Evolutionary conservation across 2,888 invertebrate species (phyloP).

Genomic region (Sthenelais limicola): DNA sequence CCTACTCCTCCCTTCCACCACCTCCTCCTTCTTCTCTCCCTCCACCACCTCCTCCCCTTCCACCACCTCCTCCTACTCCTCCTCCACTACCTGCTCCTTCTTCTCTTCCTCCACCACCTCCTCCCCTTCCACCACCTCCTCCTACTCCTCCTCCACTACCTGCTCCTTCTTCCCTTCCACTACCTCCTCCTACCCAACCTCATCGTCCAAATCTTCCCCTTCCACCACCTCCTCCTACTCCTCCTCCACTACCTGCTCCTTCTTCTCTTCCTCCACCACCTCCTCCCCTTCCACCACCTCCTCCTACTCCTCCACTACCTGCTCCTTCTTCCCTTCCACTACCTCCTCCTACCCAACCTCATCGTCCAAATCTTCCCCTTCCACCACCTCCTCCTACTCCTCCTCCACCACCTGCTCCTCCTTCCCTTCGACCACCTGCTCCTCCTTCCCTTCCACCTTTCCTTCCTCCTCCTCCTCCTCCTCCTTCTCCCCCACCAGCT

Average conservation of each 20-base stretch:
- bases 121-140: background rate
- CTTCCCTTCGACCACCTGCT: background rate
- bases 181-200: too few species aligned
- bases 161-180: background rate
- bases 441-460: background rate
- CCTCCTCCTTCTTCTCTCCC: background rate
- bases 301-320: constrained; percentile 10
- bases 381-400: constrained; percentile 1
- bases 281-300: too few species aligned
- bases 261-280: too few species aligned
- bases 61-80: background rate
- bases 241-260: background rate
- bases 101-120: too few species aligned
- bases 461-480: background rate
- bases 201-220: too few species aligned
- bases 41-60: background rate
- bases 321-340: background rate
- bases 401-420: background rate
- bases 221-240: background rate
- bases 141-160: background rate
- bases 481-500: background rate
- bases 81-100: background rate
- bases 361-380: too few species aligned
- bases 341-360: too few species aligned
- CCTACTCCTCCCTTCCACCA: background rate